These are phyloP conservation scores for Willisornis vidua DNA, from an alignment of 2,113 vertebrate genomes.

Conservation along the genomic window DNA sequence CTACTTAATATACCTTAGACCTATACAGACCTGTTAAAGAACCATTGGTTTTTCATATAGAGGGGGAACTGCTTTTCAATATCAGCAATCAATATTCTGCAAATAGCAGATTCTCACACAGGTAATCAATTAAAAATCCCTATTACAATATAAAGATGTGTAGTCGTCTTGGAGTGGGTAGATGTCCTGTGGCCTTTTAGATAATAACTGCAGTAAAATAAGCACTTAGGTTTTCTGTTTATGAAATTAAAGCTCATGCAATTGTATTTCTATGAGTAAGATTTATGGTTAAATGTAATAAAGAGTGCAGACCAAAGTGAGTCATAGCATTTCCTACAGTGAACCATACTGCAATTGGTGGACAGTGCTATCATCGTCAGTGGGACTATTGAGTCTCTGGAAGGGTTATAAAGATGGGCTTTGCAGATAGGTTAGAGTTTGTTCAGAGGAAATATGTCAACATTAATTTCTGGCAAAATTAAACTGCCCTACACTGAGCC, in stretches of 20 bases:
- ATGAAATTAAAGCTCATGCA: neutral
- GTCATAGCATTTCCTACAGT: neutral
- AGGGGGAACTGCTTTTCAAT: neutral
- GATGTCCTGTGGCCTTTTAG: constrained; percentile 19
- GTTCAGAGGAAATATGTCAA: neutral
- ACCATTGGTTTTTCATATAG: neutral
- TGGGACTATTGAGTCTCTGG: neutral
- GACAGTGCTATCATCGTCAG: neutral
- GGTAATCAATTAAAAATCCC: neutral
- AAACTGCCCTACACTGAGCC: neutral
- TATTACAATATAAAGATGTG: neutral
- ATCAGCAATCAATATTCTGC: neutral
- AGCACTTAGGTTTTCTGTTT: neutral
- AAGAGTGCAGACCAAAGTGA: neutral
- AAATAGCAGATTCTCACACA: neutral
- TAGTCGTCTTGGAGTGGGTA: neutral
- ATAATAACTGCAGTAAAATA: neutral
- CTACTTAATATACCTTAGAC: neutral
- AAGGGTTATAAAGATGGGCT: neutral
- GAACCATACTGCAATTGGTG: neutral
- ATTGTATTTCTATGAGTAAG: neutral
- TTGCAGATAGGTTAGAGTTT: neutral
- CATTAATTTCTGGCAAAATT: neutral
- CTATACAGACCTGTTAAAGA: neutral
- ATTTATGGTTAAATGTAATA: constrained; percentile 1